Evolutionary conservation across 2,888 invertebrate genomes (phyloP), one percentile per base, ranked within the genome.

Genomic region (Campaea margaritaria): DNA sequence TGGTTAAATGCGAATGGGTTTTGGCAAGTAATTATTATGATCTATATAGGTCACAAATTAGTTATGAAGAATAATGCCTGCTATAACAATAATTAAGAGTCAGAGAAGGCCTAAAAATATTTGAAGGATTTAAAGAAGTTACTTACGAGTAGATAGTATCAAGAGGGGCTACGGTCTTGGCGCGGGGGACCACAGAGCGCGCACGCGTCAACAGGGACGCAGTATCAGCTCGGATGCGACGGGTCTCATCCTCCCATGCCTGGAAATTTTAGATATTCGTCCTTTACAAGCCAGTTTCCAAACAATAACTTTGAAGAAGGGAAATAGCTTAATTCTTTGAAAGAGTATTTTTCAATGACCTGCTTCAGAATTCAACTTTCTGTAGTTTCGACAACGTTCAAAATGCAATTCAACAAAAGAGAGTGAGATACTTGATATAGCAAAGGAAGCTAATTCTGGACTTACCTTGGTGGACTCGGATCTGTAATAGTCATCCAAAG

Each of bases 241-340:
- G 95, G 68, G 96, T 95, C 88, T 97, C 97, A 84, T 96, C 96
- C 84, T 96, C 95, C 89, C 97, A 97, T 73, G 94, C 94, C 97
- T 97, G 93, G 11, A 86, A 86, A 16, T 41, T 38, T 49, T 39
- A 13, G 39, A 57, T 42, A 14, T 62, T 31, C 41, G 39, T 31
- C 11, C 7, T 41, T 62, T 54, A 64, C 13, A 39, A 14, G 39
- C 8, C 14, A 13, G 39, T 39, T 13, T 39, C 14, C 10, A 31
- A 31, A 31, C 31, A 10, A 31, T 31, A 5, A 3, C 21, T 21
- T n/a, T n/a, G n/a, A n/a, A n/a, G 21, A 3, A 21, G 21, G 21
- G 2, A 21, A 3, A 2, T 21, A 21, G 5, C 21, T 21, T 21
- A 21, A 21, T 21, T 21, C 21, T 31, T 31, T 39, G 39, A 12